A percentile compares a stretch with the other conserved stretches of the same genome.
Evolutionary conservation across 1,140 invertebrate genomes (phyloP).

Genomic region (Chionoecetes opilio): DNA sequence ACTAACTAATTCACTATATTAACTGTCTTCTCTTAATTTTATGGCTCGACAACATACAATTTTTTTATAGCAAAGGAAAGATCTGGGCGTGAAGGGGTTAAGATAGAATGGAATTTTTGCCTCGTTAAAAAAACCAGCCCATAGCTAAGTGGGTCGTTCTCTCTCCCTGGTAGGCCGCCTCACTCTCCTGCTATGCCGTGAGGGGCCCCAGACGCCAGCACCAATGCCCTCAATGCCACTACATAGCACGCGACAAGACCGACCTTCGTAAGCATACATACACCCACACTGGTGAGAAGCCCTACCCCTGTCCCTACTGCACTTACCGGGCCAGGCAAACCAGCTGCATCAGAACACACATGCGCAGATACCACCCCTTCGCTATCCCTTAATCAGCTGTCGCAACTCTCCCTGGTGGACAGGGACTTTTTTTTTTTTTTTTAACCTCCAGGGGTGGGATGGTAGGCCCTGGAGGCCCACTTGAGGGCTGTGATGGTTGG

Average conservation of each 20-base stretch:
- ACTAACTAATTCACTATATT: too few relatives aligned
- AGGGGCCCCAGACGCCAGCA: conserved; percentile 58
- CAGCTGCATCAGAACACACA: conserved; percentile 73
- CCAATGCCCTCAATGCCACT: conserved; percentile 68
- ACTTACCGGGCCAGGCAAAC: conserved; percentile 66
- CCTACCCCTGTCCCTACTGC: conserved; percentile 69
- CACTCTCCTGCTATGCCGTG: conserved; percentile 46
- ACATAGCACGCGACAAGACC: conserved; percentile 75
- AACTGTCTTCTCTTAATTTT: too few relatives aligned
- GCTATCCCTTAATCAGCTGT: conserved; percentile 33
- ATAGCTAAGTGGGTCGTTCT: conserved; percentile 74
- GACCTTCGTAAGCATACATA: conserved; percentile 75
- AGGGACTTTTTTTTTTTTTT: not conserved
- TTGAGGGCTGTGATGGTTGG: too few relatives aligned
- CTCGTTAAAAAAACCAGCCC: too few relatives aligned
- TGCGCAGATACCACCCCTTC: conserved; percentile 66
- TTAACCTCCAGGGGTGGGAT: not conserved
- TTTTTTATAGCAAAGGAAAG: too few relatives aligned
- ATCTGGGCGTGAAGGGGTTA: too few relatives aligned
- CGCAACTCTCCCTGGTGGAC: not conserved
- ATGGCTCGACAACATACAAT: too few relatives aligned
- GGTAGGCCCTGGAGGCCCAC: too few relatives aligned
- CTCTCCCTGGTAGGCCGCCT: conserved; percentile 74
- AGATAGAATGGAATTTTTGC: too few relatives aligned
- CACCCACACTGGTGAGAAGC: conserved; percentile 74